Evolutionary conservation across 1,140 invertebrate species (phyloP), one percentile per base, ranked within the genome.

Genomic region (Drosophila murphyi): DNA sequence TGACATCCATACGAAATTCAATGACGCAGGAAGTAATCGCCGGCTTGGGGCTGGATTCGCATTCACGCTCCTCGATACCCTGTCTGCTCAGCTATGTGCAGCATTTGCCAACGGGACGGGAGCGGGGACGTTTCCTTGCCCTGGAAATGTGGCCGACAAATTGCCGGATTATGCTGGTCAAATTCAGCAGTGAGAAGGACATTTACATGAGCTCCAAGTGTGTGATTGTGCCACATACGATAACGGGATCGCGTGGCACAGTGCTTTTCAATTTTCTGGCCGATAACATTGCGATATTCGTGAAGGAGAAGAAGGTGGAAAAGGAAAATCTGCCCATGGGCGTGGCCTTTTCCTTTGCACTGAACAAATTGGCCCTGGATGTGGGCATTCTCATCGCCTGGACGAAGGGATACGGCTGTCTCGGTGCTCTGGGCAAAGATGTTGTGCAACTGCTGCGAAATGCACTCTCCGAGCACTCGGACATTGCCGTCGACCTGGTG

Each of bases 281-380:
- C 41, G 96, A 97, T 80, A 99, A 98, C 93, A 94, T 99, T 73
- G 96, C 96, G 0, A 95, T 96, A 72, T 99, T 99, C 92, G 96
- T 99, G 92, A 96, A 95, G 54, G 95, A 97, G 6, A 94, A 97
- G 52, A 94, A 96, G 29, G 93, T 97, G 75, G 93, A 95, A 37
- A 86, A 54, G 56, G 96, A 97, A 94, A 28, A 78, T 20, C 56
- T 91, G 0, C 85, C 82, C 2, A 63, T 99, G 50, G 99, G 99
- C 1, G 99, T 99, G 93, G 99, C 98, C 0, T 99, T 99, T 93
- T 99, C 98, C 67, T 99, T 99, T 92, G 98, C 98, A 0, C 96
- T 98, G 86, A 94, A 94, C 45, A 98, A 99, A 92, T 93, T 96
- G 52, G 97, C 98, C 0, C 94, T 99, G 7, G 97, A 97, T 2